Conservation (phyloP, 2,888 invertebrate genomes). For the Callinectes sapidus region DNA sequence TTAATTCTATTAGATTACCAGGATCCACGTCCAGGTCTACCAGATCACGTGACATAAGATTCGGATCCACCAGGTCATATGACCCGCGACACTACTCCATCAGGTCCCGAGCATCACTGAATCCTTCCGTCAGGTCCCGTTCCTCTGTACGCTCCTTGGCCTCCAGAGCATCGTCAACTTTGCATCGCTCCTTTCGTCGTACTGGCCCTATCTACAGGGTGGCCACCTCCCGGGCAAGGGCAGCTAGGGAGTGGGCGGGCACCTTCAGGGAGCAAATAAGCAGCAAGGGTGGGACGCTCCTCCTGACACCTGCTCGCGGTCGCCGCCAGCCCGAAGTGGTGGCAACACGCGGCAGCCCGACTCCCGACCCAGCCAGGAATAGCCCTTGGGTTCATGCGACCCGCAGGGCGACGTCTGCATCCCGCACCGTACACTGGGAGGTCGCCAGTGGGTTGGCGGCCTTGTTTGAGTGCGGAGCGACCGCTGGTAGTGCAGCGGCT, state of each 20-base stretch:
- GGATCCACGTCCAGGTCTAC: conserved; percentile 11
- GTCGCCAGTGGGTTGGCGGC: conserved; percentile 64
- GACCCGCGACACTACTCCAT: neutral
- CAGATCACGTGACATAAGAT: conserved; percentile 28
- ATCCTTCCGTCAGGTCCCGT: conserved; percentile 7
- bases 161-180: conserved; percentile 23
- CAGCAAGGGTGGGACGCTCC: conserved; percentile 36
- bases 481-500: conserved; percentile 59
- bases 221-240: conserved; percentile 48
- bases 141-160: conserved; percentile 9
- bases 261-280: conserved; percentile 38
- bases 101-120: conserved; percentile 21
- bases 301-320: conserved; percentile 59
- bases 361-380: conserved; percentile 60
- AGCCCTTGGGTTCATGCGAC: conserved; percentile 64
- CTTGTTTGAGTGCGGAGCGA: conserved; percentile 66
- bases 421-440: conserved; percentile 58
- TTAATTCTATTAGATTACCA: neutral
- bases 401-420: conserved; percentile 57
- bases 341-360: neutral
- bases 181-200: conserved; percentile 40
- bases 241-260: conserved; percentile 53
- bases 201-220: conserved; percentile 46
- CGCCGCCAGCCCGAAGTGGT: conserved; percentile 43
- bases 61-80: conserved; percentile 18